phyloP scores from a whole-genome alignment of 2,113 vertebrate species.

The Arvicanthis niloticus region DNA sequence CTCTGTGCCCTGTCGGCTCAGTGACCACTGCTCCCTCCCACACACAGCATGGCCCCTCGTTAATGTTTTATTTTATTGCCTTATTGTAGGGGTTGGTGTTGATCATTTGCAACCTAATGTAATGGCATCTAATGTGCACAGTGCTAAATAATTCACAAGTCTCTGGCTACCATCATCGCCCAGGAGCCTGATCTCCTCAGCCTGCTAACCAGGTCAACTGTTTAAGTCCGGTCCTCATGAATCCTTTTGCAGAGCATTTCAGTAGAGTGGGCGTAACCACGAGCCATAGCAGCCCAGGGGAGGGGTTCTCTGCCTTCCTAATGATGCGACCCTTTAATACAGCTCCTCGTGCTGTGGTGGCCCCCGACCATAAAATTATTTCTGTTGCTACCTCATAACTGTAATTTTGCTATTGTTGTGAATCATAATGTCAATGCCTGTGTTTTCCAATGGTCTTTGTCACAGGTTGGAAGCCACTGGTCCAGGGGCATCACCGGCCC shows the following conservation, averaged over 20 bases:
- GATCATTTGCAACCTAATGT: conserved; percentile 83
- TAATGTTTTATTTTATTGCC: conserved; percentile 88
- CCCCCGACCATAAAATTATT: background rate
- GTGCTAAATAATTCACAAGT: conserved; percentile 85
- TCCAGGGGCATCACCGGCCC: background rate
- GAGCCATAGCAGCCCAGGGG: rapidly evolving
- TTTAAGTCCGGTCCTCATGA: rapidly evolving
- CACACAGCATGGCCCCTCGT: conserved; percentile 74
- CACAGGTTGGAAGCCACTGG: background rate
- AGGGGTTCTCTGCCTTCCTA: background rate
- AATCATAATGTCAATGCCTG: background rate
- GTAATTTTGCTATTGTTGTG: background rate
- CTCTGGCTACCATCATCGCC: conserved; percentile 75
- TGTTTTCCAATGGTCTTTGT: background rate
- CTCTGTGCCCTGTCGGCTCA: background rate
- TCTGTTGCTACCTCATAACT: background rate
- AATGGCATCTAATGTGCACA: conserved; percentile 85
- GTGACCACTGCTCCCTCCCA: background rate
- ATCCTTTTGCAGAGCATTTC: rapidly evolving
- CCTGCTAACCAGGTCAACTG: conserved; percentile 55
- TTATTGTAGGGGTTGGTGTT: conserved; percentile 83
- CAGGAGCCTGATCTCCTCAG: conserved; percentile 72
- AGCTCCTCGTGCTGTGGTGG: background rate
- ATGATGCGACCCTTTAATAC: background rate
- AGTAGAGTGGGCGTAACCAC: rapidly evolving